Base-by-base conservation (phyloP, 2,888 invertebrate species). In the Fragum whitleyi region DNA sequence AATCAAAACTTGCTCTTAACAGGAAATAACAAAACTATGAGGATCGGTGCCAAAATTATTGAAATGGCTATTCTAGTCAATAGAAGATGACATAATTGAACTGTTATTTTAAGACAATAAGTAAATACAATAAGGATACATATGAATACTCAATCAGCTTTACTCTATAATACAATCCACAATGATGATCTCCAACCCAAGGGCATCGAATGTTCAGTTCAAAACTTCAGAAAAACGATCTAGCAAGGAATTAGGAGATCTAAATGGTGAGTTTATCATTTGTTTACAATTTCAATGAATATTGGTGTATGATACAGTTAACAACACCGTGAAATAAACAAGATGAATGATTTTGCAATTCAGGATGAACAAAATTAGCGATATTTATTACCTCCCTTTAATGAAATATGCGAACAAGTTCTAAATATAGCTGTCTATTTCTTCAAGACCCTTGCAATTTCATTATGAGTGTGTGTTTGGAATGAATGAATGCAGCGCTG, bases 261-360 rank as follows among this genome's bases (percentile, higher is more conserved):
- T 57, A 21, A 71, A 71, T 28, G 71, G 71, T 71, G 36, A 71
- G 71, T 57, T 36, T 3, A 36, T n/a, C n/a, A n/a, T n/a, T n/a
- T n/a, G n/a, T n/a, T n/a, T n/a, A n/a, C n/a, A n/a, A n/a, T n/a
- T n/a, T 7, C 9, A 23, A 61, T 61, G n/a, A n/a, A n/a, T n/a
- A n/a, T n/a, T n/a, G n/a, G n/a, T n/a, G n/a, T n/a, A n/a, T n/a
- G n/a, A n/a, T n/a, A n/a, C n/a, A n/a, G n/a, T n/a, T n/a, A n/a
- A n/a, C n/a, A n/a, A n/a, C n/a, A n/a, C n/a, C n/a, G n/a, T n/a
- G n/a, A n/a, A n/a, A n/a, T n/a, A n/a, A n/a, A n/a, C n/a, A n/a
- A n/a, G n/a, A n/a, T n/a, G n/a, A n/a, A n/a, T n/a, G n/a, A n/a
- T n/a, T n/a, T n/a, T n/a, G n/a, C n/a, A n/a, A n/a, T n/a, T n/a